A percentile compares a stretch with the other conserved stretches of the same genome.
Evolutionary conservation across 2,113 vertebrate genomes (phyloP).

Genomic region (Gymnarchus niloticus): DNA sequence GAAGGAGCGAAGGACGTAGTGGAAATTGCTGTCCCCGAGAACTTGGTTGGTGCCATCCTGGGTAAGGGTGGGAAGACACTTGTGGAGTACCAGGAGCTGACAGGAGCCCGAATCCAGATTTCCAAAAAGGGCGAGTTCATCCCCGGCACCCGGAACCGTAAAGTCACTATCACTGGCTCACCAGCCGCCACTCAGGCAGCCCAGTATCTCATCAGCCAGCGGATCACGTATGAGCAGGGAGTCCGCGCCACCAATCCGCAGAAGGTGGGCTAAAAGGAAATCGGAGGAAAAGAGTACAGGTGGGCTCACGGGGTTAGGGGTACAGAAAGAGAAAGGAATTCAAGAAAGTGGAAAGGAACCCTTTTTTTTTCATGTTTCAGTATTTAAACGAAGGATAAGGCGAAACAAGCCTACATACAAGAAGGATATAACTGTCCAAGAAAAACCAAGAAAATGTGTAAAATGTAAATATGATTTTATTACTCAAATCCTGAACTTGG

Average conservation of each 20-base stretch:
- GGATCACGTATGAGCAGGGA: constrained; percentile 92
- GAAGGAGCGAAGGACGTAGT: constrained; percentile 87
- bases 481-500: constrained; percentile 68
- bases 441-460: constrained; percentile 68
- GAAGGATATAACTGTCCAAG: constrained; percentile 49
- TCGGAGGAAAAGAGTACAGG: constrained; percentile 51
- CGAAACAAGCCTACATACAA: constrained; percentile 50
- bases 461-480: constrained; percentile 78
- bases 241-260: constrained; percentile 90
- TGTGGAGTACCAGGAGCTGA: constrained; percentile 94
- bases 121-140: constrained; percentile 95
- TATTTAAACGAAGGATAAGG: constrained; percentile 58
- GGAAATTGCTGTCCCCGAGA: constrained; percentile 89
- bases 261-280: constrained; percentile 80
- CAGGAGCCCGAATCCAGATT: constrained; percentile 89
- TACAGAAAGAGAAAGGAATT: constrained; percentile 54
- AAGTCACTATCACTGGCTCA: constrained; percentile 91
- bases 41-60: constrained; percentile 88
- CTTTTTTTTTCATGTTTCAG: constrained; percentile 64
- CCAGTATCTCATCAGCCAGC: constrained; percentile 93
- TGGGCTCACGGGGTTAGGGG: constrained; percentile 58
- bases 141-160: constrained; percentile 89
- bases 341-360: constrained; percentile 60
- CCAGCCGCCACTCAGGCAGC: constrained; percentile 86
- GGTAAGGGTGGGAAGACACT: constrained; percentile 90